Base-by-base conservation (phyloP, 2,888 invertebrate genomes). In the Seira sanloemensis region DNA sequence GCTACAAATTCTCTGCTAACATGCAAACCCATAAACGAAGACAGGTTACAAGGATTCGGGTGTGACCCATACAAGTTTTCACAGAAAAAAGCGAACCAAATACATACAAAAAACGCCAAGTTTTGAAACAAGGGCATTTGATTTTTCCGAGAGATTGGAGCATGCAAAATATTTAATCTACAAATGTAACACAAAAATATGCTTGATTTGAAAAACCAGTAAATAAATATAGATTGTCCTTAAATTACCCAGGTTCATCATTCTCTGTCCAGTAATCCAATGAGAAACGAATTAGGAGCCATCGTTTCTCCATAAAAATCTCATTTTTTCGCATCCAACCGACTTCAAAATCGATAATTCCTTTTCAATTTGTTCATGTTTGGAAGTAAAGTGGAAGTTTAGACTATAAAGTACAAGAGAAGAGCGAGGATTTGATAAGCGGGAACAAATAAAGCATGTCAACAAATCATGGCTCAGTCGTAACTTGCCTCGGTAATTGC, bases 401-500 rank as follows among this genome's bases (percentile, higher is more conserved):
- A 37, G 16, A 75, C 24, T 37, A 21, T 12, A 24, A 54, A 26
- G 24, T 24, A 75, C 37, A 75, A 24, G 66, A 37, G n/a, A 21
- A 19, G 19, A 67, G 16, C 7, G 50, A 23, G 24, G 50, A 71
- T 37, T 71, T 71, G 71, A 71, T 50, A 71, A 68, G 27, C 2
- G 12, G 19, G 24, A n/a, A 68, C 68, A 68, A 68, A 68, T 68
- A 74, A 50, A 50, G 65, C 66, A 75, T 76, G 75, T 18, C 54
- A 5, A 24, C 68, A 37, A 19, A 75, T 75, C 12, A 1, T 23
- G 19, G 12, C 68, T 37, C 26, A 65, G 27, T 1, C 62, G 50
- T 78, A 78, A 78, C 25, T 78, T 62, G 65, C 27, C 54, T 66
- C 4, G 78, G 66, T 78, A 62, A 69, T 78, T 69, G 69, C 76